These are phyloP conservation scores for Fragum whitleyi DNA, from an alignment of 2,888 invertebrate genomes.

Conservation along the genomic window DNA sequence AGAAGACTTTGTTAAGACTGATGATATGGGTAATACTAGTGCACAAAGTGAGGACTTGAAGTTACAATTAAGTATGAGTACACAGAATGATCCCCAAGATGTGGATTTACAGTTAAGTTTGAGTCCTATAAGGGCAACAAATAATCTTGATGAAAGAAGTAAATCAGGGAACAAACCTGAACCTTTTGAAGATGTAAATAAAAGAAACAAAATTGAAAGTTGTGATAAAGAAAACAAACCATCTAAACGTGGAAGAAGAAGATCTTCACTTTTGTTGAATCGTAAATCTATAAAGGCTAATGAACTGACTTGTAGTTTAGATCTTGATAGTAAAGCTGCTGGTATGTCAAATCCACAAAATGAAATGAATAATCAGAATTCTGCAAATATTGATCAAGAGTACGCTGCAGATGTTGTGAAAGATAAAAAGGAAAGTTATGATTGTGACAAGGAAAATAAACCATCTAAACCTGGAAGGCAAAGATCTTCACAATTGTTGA, in stretches of 20 bases:
- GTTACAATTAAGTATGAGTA: background rate
- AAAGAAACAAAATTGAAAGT: background rate
- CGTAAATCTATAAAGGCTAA: no score
- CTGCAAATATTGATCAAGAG: no score
- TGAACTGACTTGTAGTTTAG: background rate
- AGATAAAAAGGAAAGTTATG: background rate
- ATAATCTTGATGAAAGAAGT: background rate
- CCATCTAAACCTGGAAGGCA: background rate
- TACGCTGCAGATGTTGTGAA: background rate
- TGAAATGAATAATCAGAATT: no score
- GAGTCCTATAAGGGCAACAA: background rate
- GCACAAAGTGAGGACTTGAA: background rate
- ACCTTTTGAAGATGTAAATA: background rate
- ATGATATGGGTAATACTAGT: no score
- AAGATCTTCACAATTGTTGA: background rate
- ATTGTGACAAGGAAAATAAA: background rate
- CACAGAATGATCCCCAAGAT: slow-evolving; percentile 3
- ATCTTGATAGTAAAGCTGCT: no score
- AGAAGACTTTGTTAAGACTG: no score
- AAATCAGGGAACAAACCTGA: background rate
- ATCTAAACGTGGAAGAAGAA: background rate
- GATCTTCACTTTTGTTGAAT: background rate
- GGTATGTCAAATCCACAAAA: no score
- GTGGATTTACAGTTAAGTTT: slow-evolving; percentile 6
- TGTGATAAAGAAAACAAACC: background rate